Percentiles rank a stretch among this genome's conserved stretches.
Conservation (phyloP, 2,888 invertebrate species). For the Muscina levida region DNA sequence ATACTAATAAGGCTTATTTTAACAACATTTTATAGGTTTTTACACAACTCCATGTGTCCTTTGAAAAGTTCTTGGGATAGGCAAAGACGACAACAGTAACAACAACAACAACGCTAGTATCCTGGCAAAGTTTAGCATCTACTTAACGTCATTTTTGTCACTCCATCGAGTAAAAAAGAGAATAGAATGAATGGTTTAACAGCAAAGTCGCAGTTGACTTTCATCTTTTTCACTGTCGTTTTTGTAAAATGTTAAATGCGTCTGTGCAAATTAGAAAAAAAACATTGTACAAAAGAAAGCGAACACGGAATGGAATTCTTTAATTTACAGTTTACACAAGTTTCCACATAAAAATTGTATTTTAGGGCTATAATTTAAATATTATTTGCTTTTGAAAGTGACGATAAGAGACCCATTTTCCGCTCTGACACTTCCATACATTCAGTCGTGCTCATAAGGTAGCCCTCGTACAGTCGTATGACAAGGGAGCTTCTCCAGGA, state of each 20-base stretch:
- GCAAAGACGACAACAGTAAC: constrained; percentile 3
- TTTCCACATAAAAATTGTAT: constrained; percentile 32
- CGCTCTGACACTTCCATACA: constrained; percentile 4
- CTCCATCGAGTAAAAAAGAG: constrained; percentile 17
- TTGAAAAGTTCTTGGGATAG: constrained; percentile 4
- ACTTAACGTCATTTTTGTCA: constrained; percentile 44
- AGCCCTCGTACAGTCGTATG: background rate
- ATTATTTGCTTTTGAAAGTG: constrained; percentile 29
- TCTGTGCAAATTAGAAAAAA: constrained; percentile 1
- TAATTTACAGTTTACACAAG: constrained; percentile 37
- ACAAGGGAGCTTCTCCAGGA: background rate
- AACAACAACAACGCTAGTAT: background rate
- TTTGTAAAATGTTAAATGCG: background rate
- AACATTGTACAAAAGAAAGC: background rate
- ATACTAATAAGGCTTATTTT: constrained; percentile 52
- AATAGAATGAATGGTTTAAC: constrained; percentile 13
- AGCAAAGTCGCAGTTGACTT: background rate
- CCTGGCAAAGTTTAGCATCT: background rate
- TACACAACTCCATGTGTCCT: constrained; percentile 1
- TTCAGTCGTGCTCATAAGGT: background rate
- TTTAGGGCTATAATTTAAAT: constrained; percentile 31
- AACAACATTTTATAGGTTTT: constrained; percentile 34
- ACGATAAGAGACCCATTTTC: constrained; percentile 31
- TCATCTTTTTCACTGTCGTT: background rate
- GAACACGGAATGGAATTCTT: constrained; percentile 26